Evolutionary conservation across 2,113 vertebrate genomes (phyloP).

Genomic region (Nanorana parkeri): DNA sequence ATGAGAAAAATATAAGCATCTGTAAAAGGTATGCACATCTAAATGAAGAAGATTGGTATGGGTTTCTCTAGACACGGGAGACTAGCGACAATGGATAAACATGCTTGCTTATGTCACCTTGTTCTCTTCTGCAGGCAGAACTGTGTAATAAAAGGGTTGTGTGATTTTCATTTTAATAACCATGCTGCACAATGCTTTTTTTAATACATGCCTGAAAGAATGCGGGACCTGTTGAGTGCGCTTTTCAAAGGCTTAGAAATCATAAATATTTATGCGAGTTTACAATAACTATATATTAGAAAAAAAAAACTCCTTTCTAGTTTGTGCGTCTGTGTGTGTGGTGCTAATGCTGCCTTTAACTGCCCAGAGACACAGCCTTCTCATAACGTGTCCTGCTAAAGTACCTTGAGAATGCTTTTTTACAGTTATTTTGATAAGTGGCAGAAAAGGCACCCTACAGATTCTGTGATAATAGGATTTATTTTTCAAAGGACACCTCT

Average conservation of each 20-base stretch:
- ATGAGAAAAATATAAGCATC: no score
- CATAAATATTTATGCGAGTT: conserved; percentile 44
- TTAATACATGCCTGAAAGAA: conserved; percentile 13
- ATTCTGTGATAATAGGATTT: conserved; percentile 57
- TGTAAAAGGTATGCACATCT: no score
- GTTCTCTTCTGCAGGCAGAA: conserved; percentile 10
- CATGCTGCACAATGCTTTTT: conserved; percentile 12
- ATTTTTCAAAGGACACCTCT: conserved; percentile 55
- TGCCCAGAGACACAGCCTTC: conserved; percentile 47
- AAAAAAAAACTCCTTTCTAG: conserved; percentile 4
- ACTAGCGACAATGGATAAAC: conserved; percentile 5
- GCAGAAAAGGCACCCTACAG: conserved; percentile 56
- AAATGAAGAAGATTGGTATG: neutral
- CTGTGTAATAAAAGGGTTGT: conserved; percentile 17
- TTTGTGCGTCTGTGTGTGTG: conserved; percentile 41
- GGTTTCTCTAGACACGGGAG: neutral
- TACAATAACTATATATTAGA: conserved; percentile 44
- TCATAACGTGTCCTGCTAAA: conserved; percentile 51
- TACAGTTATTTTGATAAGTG: conserved; percentile 58
- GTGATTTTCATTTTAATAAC: conserved; percentile 44
- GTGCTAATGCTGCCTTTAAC: conserved; percentile 37
- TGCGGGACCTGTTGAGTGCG: conserved; percentile 15
- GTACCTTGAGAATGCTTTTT: conserved; percentile 57
- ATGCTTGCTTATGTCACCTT: conserved; percentile 7
- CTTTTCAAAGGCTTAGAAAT: conserved; percentile 18